These are phyloP conservation scores for Anomalospiza imberbis DNA, from an alignment of 2,797 vertebrate species.

Conservation along the genomic window DNA sequence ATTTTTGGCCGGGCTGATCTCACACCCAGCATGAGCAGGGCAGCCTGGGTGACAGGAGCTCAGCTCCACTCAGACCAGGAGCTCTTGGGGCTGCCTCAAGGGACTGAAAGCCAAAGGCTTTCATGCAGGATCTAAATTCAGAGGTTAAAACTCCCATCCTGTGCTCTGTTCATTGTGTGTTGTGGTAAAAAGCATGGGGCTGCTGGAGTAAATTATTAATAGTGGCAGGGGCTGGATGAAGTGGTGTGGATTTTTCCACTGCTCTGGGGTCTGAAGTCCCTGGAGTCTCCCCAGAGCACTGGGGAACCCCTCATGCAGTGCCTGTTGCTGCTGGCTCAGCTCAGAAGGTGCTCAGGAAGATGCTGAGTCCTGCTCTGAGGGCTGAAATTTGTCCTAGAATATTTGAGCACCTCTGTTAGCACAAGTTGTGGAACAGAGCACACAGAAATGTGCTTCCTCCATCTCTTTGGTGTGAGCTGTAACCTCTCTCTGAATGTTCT, in stretches of 20 bases:
- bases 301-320: fast-evolving
- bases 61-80: not conserved
- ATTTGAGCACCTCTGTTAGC: not conserved
- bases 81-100: not conserved
- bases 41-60: not conserved
- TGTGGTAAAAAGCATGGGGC: not conserved
- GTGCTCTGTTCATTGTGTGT: not conserved
- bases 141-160: not conserved
- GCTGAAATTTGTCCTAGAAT: not conserved
- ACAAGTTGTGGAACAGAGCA: not conserved
- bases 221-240: not conserved
- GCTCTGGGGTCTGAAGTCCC: not conserved
- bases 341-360: not conserved
- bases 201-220: not conserved
- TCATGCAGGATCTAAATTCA: not conserved
- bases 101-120: not conserved
- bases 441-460: not conserved
- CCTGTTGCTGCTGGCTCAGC: not conserved
- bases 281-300: not conserved
- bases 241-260: not conserved
- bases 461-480: not conserved
- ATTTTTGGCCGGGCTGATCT: not conserved
- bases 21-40: not conserved
- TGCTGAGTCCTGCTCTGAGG: not conserved
- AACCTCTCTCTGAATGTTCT: not conserved